Evolutionary conservation across 2,888 invertebrate genomes (phyloP), one percentile per base, ranked within the genome.

Genomic region (Xanthostigma xanthostigma): DNA sequence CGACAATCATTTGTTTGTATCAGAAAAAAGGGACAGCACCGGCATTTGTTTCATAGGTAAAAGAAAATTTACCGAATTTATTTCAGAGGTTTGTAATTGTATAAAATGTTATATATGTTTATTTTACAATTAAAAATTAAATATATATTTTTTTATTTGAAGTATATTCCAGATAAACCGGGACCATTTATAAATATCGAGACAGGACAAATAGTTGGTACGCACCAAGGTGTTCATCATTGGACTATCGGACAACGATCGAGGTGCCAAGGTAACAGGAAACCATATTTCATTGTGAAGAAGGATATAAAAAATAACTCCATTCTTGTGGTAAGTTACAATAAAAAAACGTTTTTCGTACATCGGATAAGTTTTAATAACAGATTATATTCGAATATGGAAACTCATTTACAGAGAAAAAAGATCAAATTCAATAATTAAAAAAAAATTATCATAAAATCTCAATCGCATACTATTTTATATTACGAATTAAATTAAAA

Each of bases 41-140:
- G 97, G 97, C 27, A 94, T 98, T 54, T 98, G 97, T 68, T 97
- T 97, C 64, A 89, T 98, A 61, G 97, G 97, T 1, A 80, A 81
- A 59, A 78, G 90, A 56, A 78, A 84, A 57, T 97, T 97, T 66
- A 76, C 84, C 58, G 63, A 81, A 37, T 98, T 98, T 62, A 91
- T 97, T 59, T 77, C 81, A 53, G 84, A 93, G 72, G 91, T 90
- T 71, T 63, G 66, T 58, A 41, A 41, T 37, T n/a, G 12, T 11
- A 27, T 36, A 36, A 14, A 36, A 36, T 35, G n/a, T 43, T 49
- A 44, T 48, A 36, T 17, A 48, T 5, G 37, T 13, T 27, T 14
- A 50, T 46, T 41, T 64, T 36, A 33, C 13, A 41, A 1, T 41
- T 17, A 14, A 48, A 44, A 41, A 37, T 14, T 14, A 45, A 35